These are phyloP conservation scores for Ivindomyrus marchei DNA, from an alignment of 2,113 vertebrate genomes.

Conservation along the genomic window DNA sequence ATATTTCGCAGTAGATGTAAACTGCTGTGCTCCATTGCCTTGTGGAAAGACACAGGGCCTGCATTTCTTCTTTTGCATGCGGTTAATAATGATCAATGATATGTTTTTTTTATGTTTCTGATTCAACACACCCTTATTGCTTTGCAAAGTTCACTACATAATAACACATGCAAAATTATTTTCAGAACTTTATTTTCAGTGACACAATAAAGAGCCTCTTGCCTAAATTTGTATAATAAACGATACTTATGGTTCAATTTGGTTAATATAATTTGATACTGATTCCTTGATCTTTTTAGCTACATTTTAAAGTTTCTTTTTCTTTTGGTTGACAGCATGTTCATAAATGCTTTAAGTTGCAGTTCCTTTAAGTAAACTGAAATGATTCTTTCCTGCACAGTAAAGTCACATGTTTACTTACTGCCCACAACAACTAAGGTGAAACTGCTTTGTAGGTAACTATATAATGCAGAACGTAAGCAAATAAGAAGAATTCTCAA, in stretches of 20 bases:
- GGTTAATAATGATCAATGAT: background rate
- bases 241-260: background rate
- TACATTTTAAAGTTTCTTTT: background rate
- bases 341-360: background rate
- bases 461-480: background rate
- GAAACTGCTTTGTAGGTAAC: background rate
- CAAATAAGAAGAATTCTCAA: background rate
- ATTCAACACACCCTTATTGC: background rate
- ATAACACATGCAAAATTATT: background rate
- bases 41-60: background rate
- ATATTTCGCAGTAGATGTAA: constrained; percentile 13
- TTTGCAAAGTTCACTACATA: background rate
- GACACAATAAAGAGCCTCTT: background rate
- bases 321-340: background rate
- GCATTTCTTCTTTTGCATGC: background rate
- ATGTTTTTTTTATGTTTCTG: background rate
- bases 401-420: background rate
- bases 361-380: background rate
- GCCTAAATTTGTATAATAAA: background rate
- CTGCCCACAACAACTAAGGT: background rate
- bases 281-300: background rate
- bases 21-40: background rate
- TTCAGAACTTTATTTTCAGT: background rate
- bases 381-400: background rate
- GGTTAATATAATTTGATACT: background rate